A percentile compares a stretch with the other conserved stretches of the same genome.
phyloP scores from a whole-genome alignment of 2,797 vertebrate species.

The Enteromius paludinosus region DNA sequence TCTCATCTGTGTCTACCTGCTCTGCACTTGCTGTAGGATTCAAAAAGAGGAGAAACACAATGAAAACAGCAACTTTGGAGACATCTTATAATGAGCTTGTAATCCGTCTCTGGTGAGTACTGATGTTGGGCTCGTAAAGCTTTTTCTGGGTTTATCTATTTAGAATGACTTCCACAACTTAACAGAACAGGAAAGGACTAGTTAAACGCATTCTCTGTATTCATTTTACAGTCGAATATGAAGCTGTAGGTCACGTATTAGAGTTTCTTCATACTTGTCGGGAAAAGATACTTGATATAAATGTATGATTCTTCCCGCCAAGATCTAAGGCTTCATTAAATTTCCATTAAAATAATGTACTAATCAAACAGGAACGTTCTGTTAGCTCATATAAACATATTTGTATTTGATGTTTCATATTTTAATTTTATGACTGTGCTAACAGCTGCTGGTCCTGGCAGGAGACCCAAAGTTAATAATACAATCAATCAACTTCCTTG shows the following conservation, averaged over 20 bases:
- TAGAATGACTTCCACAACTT: not conserved
- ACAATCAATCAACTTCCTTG: not conserved
- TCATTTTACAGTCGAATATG: not conserved
- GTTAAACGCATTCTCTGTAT: too few species aligned
- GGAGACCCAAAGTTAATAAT: not conserved
- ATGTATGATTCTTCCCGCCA: not conserved
- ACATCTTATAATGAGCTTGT: conserved; percentile 35
- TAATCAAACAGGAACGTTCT: not conserved
- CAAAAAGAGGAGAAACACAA: conserved; percentile 25
- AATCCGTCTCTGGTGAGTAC: not conserved
- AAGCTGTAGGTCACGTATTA: not conserved
- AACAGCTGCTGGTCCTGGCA: not conserved
- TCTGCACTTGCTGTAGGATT: conserved; percentile 46
- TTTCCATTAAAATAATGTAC: not conserved
- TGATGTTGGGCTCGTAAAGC: not conserved
- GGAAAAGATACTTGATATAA: not conserved
- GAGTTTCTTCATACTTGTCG: not conserved
- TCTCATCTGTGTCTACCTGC: conserved; percentile 48
- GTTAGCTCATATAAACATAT: not conserved
- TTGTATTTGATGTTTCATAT: not conserved
- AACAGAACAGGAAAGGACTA: not conserved
- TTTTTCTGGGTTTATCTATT: not conserved
- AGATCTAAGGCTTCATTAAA: not conserved
- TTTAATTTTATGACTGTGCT: not conserved
- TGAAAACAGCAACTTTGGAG: conserved; percentile 49